Conservation (phyloP, 1,140 invertebrate genomes). For the Drosophila elegans region DNA sequence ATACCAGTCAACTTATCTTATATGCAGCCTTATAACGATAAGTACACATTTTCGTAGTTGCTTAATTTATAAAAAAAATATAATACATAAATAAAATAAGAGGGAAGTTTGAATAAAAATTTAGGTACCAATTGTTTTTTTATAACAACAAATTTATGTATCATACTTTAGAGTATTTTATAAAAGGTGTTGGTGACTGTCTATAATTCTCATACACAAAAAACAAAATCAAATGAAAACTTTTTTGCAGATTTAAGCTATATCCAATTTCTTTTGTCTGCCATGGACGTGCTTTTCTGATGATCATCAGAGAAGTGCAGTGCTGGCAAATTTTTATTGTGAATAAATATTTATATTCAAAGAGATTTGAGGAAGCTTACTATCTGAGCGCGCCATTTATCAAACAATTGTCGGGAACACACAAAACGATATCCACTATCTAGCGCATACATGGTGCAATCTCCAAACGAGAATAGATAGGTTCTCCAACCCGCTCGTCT, state of each 20-base stretch:
- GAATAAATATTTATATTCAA: constrained; percentile 29
- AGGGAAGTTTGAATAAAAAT: no score
- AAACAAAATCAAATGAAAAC: background rate
- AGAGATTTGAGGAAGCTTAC: constrained; percentile 22
- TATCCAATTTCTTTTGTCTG: constrained; percentile 56
- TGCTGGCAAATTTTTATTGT: constrained; percentile 18
- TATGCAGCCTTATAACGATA: no score
- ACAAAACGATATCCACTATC: constrained; percentile 24
- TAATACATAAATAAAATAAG: no score
- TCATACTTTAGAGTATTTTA: no score
- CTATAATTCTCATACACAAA: no score
- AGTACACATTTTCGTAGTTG: no score
- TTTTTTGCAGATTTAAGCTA: background rate
- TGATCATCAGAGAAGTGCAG: constrained; percentile 12
- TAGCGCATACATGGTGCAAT: constrained; percentile 28
- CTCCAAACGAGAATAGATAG: constrained; percentile 22
- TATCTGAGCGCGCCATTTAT: constrained; percentile 13
- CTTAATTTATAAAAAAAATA: no score
- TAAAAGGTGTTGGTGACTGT: no score
- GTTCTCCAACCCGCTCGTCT: constrained; percentile 12
- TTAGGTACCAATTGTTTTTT: no score
- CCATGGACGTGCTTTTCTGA: constrained; percentile 30
- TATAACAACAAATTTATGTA: no score
- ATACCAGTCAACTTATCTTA: no score
- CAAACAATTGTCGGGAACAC: constrained; percentile 13